phyloP scores from a whole-genome alignment of 1,140 invertebrate genomes.

The Papilio helenus region DNA sequence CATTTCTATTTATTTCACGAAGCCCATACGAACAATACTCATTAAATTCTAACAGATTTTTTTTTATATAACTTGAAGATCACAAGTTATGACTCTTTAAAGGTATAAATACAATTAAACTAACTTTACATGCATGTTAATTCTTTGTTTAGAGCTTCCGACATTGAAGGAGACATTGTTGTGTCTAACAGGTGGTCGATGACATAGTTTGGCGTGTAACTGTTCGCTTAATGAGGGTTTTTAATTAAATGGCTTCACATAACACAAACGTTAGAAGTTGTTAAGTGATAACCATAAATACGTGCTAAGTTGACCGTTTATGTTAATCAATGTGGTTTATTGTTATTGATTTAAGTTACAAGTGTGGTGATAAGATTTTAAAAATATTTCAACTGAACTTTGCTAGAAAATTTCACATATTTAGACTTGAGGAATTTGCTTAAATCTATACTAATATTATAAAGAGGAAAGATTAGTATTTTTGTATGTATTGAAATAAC shows the following conservation, averaged over 20 bases:
- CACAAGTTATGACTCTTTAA: neutral
- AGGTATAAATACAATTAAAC: neutral
- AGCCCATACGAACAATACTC: neutral
- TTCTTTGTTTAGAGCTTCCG: neutral
- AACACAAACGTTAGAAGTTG: neutral
- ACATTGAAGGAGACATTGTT: neutral
- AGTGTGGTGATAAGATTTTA: neutral
- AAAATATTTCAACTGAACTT: neutral
- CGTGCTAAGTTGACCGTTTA: neutral
- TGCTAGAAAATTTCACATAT: neutral
- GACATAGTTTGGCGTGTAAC: neutral
- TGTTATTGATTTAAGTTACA: neutral
- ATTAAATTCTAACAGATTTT: neutral
- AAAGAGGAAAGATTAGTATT: too few relatives aligned
- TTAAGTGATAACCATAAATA: slow-evolving; percentile 10
- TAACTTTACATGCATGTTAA: neutral
- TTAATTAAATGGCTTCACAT: neutral
- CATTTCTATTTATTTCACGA: too few relatives aligned
- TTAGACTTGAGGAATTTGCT: neutral
- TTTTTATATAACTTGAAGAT: neutral
- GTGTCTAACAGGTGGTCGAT: slow-evolving; percentile 3
- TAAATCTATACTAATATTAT: too few relatives aligned
- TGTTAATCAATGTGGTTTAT: neutral
- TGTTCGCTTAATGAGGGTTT: neutral
- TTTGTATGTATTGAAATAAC: too few relatives aligned